A percentile compares a stretch with the other conserved stretches of the same genome.
Evolutionary conservation across 2,113 vertebrate species (phyloP).

Genomic region (Bettongia penicillata): DNA sequence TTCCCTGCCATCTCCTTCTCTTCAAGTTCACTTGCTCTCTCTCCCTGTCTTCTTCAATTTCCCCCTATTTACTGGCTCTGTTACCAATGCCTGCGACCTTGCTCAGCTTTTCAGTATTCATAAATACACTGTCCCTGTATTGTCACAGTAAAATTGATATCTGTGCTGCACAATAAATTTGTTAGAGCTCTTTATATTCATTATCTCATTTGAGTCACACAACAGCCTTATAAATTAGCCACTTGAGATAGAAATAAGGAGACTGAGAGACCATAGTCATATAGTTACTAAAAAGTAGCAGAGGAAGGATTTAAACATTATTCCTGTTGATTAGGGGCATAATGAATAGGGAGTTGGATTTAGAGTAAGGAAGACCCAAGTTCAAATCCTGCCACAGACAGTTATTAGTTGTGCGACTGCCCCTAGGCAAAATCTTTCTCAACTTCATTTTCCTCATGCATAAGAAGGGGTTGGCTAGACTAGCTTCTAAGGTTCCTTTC

Average conservation of each 20-base stretch:
- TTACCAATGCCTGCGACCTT: background rate
- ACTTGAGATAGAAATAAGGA: background rate
- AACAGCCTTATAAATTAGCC: background rate
- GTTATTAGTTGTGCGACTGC: background rate
- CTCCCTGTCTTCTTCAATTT: background rate
- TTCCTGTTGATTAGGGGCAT: background rate
- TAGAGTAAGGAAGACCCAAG: background rate
- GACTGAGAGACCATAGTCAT: background rate
- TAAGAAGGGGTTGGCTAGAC: background rate
- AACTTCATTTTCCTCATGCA: background rate
- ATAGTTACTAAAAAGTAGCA: background rate
- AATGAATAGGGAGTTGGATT: background rate
- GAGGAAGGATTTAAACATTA: background rate
- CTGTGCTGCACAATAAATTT: background rate
- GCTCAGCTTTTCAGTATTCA: background rate
- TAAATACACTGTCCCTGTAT: background rate
- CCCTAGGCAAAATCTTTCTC: background rate
- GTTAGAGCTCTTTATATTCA: background rate
- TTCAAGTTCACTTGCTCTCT: background rate
- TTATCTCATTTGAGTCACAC: background rate
- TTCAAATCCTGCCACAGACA: background rate
- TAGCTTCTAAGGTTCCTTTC: background rate
- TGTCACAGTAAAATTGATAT: background rate
- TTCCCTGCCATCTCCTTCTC: background rate
- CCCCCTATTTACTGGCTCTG: background rate